Evolutionary conservation across 2,113 vertebrate genomes (phyloP).

Genomic region (Dipodomys merriami): DNA sequence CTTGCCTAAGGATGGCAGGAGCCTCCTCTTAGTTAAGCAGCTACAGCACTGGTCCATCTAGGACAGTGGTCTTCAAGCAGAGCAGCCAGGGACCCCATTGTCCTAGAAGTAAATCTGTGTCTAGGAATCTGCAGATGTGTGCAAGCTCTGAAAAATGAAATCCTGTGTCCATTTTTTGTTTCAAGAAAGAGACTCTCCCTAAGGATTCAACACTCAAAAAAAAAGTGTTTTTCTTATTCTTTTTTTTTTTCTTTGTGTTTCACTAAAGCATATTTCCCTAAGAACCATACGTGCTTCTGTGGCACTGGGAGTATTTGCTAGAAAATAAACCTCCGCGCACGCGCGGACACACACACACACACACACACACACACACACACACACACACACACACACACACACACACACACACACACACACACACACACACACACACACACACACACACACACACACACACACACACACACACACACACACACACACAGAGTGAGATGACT

Average conservation of each 20-base stretch:
- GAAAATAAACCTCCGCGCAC: conserved; percentile 71
- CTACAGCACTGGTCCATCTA: background rate
- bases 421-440: too few relatives aligned
- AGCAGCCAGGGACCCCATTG: background rate
- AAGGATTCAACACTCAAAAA: conserved; percentile 39
- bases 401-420: too few relatives aligned
- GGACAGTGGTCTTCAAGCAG: fast-evolving
- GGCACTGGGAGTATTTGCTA: background rate
- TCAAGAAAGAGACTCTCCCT: conserved; percentile 56
- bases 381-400: too few relatives aligned
- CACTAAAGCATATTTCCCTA: conserved; percentile 53
- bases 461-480: too few relatives aligned
- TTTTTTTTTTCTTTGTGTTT: conserved; percentile 59
- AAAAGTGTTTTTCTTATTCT: background rate
- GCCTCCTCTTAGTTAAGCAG: too few relatives aligned
- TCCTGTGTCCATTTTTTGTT: conserved; percentile 63
- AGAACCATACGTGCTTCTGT: conserved; percentile 30
- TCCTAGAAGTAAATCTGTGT: background rate
- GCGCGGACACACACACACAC: too few relatives aligned
- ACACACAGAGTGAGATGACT: background rate
- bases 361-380: too few relatives aligned
- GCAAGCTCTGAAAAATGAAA: conserved; percentile 65
- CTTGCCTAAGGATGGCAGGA: too few relatives aligned
- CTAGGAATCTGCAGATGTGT: background rate
- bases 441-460: too few relatives aligned